Percentiles rank a stretch among this genome's conserved stretches.
Conservation (phyloP, 1,140 invertebrate genomes). For the Drosophila hydei region DNA sequence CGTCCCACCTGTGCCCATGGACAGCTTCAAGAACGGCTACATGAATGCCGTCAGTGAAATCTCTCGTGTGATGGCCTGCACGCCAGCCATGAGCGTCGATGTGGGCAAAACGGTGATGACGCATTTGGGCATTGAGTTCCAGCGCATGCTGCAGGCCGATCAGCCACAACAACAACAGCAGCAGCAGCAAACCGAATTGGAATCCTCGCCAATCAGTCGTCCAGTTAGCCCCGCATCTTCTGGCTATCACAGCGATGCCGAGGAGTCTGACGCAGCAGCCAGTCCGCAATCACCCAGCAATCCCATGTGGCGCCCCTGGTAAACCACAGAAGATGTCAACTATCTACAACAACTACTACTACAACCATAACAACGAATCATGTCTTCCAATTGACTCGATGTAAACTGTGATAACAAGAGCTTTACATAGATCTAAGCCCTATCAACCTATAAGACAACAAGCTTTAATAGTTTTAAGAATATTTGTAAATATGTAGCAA, state of each 20-base stretch:
- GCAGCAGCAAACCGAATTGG: slow-evolving; percentile 43
- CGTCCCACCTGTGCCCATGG: slow-evolving; percentile 85
- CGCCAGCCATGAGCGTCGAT: slow-evolving; percentile 92
- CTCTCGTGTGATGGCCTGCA: slow-evolving; percentile 92
- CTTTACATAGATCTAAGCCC: slow-evolving; percentile 60
- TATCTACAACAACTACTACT: slow-evolving; percentile 26
- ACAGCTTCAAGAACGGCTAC: slow-evolving; percentile 95
- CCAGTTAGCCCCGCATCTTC: slow-evolving; percentile 76
- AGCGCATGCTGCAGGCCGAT: slow-evolving; percentile 86
- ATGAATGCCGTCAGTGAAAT: slow-evolving; percentile 97
- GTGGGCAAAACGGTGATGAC: slow-evolving; percentile 94
- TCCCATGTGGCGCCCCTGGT: slow-evolving; percentile 89
- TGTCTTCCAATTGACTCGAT: slow-evolving; percentile 72
- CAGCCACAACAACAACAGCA: slow-evolving; percentile 42
- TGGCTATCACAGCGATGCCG: slow-evolving; percentile 77
- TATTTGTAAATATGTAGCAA: slow-evolving; percentile 9
- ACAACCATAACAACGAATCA: slow-evolving; percentile 56
- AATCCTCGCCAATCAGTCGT: slow-evolving; percentile 41
- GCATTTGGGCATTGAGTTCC: slow-evolving; percentile 92
- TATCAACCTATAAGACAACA: slow-evolving; percentile 20
- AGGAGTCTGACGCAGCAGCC: slow-evolving; percentile 52
- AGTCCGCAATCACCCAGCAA: slow-evolving; percentile 85
- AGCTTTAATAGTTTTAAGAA: slow-evolving; percentile 55
- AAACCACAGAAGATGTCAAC: slow-evolving; percentile 69
- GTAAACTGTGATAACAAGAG: slow-evolving; percentile 67